These are phyloP conservation scores for Pteronura brasiliensis DNA, from an alignment of 2,113 vertebrate genomes.

Conservation along the genomic window DNA sequence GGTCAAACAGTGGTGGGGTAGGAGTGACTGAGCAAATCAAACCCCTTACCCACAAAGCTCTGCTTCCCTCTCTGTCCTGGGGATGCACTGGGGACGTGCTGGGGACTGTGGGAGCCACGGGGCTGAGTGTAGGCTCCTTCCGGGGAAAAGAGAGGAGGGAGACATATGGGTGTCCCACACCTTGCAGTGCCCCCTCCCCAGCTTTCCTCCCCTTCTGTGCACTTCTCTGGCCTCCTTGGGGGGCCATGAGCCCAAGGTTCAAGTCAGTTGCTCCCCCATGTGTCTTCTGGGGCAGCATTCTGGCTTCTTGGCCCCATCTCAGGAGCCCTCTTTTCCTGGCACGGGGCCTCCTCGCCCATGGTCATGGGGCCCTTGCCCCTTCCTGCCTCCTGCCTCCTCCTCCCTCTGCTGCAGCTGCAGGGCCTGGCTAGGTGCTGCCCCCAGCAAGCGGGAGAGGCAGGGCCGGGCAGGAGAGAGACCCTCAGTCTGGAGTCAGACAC, in stretches of 20 bases:
- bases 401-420: background rate
- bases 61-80: background rate
- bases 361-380: background rate
- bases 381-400: background rate
- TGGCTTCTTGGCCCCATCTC: background rate
- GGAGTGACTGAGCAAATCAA: background rate
- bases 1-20: fast-evolving
- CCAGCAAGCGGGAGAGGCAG: too few species aligned
- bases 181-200: background rate
- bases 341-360: fast-evolving
- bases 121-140: background rate
- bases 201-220: background rate
- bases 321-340: background rate
- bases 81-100: fast-evolving
- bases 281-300: background rate
- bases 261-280: too few species aligned
- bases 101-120: fast-evolving
- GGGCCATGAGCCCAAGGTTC: background rate
- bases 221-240: background rate
- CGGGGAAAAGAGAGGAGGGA: background rate
- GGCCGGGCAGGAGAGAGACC: background rate
- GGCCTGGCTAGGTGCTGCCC: background rate
- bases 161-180: background rate
- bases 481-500: background rate
- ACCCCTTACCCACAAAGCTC: background rate